phyloP scores from a whole-genome alignment of 1,140 invertebrate species.

The Leguminivora glycinivorella region DNA sequence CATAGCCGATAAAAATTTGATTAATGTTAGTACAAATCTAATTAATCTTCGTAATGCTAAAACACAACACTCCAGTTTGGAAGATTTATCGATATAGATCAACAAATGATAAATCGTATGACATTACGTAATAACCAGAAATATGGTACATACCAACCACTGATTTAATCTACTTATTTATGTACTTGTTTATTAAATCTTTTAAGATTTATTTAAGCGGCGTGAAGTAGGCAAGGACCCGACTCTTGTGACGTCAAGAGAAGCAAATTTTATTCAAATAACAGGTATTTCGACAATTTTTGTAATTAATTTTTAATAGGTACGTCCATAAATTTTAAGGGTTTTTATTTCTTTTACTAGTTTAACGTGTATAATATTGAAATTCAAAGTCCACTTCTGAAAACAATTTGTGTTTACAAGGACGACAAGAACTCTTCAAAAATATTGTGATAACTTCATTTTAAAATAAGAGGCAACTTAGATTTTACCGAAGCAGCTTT shows the following conservation, averaged over 20 bases:
- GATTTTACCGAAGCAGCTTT: no score
- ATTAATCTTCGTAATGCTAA: background rate
- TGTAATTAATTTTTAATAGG: constrained; percentile 16
- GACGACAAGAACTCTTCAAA: background rate
- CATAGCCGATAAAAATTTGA: background rate
- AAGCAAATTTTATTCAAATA: background rate
- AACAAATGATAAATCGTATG: background rate
- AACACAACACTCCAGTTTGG: background rate
- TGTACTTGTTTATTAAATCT: background rate
- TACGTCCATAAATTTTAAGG: background rate
- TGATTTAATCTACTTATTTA: background rate
- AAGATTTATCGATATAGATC: background rate
- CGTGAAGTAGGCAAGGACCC: background rate
- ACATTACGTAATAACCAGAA: background rate
- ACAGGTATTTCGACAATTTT: constrained; percentile 3
- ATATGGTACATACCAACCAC: background rate
- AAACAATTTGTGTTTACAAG: background rate
- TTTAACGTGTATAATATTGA: background rate
- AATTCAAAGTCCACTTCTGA: background rate
- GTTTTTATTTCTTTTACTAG: background rate
- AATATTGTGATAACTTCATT: background rate
- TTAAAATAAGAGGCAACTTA: no score
- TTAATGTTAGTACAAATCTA: background rate
- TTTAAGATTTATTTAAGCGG: background rate
- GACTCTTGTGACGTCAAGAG: background rate